Percentiles rank a stretch among this genome's conserved stretches.
These are phyloP conservation scores for Heteromyza rotundicornis DNA, from an alignment of 2,888 invertebrate genomes.

Conservation along the genomic window DNA sequence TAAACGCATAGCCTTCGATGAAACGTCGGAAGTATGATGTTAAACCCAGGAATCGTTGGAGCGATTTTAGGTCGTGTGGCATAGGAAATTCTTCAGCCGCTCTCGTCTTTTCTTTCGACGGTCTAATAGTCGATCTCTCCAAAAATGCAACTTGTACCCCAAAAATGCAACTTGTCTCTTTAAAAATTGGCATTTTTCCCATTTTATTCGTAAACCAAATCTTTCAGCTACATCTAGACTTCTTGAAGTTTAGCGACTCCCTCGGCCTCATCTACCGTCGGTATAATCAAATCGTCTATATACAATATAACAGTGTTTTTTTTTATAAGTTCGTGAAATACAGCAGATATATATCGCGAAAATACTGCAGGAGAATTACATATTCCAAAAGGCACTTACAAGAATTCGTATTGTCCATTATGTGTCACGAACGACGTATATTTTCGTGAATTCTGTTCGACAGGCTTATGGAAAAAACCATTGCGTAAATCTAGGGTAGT, in stretches of 20 bases:
- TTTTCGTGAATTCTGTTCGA: constrained; percentile 10
- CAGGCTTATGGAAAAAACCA: constrained; percentile 21
- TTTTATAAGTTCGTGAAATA: too few relatives aligned
- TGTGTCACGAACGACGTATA: too few relatives aligned
- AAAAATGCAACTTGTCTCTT: constrained; percentile 13
- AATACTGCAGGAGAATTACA: too few relatives aligned
- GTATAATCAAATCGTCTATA: too few relatives aligned
- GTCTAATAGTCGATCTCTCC: background rate
- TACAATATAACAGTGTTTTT: too few relatives aligned
- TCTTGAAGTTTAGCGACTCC: constrained; percentile 12
- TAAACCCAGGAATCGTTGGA: too few relatives aligned
- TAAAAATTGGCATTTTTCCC: constrained; percentile 29
- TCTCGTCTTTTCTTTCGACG: constrained; percentile 19
- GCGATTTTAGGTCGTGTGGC: constrained; percentile 14
- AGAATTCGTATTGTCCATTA: constrained; percentile 25
- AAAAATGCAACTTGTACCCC: too few relatives aligned
- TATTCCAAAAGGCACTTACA: constrained; percentile 24
- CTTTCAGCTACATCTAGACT: constrained; percentile 16
- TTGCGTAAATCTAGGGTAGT: constrained; percentile 24
- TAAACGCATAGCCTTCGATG: too few relatives aligned
- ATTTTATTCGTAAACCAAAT: constrained; percentile 24
- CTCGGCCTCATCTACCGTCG: constrained; percentile 10
- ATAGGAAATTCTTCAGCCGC: constrained; percentile 24
- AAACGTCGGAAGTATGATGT: too few relatives aligned
- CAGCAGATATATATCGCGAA: too few relatives aligned